phyloP scores from a whole-genome alignment of 1,140 invertebrate genomes.

The Cylas formicarius region DNA sequence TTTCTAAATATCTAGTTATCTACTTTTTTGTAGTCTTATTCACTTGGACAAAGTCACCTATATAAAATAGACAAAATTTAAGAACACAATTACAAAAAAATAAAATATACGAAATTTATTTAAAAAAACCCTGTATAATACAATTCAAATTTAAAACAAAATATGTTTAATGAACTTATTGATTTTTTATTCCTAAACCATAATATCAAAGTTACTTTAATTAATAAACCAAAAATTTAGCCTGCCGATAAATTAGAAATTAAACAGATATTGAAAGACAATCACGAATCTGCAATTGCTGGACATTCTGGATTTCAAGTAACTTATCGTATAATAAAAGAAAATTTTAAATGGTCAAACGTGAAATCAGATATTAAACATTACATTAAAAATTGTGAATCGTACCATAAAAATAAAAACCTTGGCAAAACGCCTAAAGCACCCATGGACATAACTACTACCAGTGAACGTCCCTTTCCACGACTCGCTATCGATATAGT shows the following conservation, averaged over 20 bases:
- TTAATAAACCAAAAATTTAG: constrained; percentile 10
- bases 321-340: constrained; percentile 34
- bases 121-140: constrained; percentile 7
- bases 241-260: constrained; percentile 26
- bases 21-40: no score
- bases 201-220: constrained; percentile 15
- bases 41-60: no score
- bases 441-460: constrained; percentile 33
- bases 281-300: constrained; percentile 32
- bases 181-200: constrained; percentile 12
- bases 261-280: constrained; percentile 35
- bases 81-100: constrained; percentile 8
- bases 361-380: constrained; percentile 38
- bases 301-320: constrained; percentile 29
- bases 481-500: constrained; percentile 29
- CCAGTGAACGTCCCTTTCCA: constrained; percentile 22
- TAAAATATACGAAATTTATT: constrained; percentile 11
- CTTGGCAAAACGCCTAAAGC: constrained; percentile 18
- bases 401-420: constrained; percentile 32
- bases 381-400: constrained; percentile 31
- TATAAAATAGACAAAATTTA: no score
- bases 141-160: constrained; percentile 17
- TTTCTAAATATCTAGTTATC: constrained; percentile 30
- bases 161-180: constrained; percentile 20
- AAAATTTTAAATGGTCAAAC: constrained; percentile 38